Percentiles rank a stretch among this genome's conserved stretches.
Conservation (phyloP, 2,113 vertebrate genomes). For the Meleagris gallopavo region DNA sequence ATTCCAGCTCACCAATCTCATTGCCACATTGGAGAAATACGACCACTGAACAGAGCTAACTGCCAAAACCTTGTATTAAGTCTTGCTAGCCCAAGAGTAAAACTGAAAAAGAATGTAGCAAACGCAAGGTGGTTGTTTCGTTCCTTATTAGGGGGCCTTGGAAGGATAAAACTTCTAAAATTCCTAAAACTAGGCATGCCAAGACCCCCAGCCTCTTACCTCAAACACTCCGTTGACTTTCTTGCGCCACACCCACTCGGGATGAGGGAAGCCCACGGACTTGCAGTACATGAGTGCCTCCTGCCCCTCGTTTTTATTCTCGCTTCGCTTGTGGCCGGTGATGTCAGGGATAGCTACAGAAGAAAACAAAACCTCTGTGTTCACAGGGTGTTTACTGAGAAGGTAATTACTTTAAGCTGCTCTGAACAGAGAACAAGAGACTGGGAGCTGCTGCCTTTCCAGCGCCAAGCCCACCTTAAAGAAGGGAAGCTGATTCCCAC, state of each 20-base stretch:
- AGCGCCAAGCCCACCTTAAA: background rate
- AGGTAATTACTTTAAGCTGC: background rate
- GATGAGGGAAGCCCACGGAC: conserved; percentile 94
- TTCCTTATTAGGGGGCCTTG: background rate
- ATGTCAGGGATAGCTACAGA: conserved; percentile 88
- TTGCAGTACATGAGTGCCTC: conserved; percentile 93
- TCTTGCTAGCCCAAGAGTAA: background rate
- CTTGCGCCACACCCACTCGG: conserved; percentile 92
- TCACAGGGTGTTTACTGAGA: background rate
- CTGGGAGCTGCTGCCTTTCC: background rate
- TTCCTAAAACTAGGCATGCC: too few relatives aligned
- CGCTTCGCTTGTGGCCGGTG: conserved; percentile 93
- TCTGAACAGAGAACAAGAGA: background rate
- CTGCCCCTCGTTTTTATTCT: conserved; percentile 97
- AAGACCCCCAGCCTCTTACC: conserved; percentile 73
- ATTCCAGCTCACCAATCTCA: background rate
- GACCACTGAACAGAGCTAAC: background rate
- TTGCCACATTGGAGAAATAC: background rate
- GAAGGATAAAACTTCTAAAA: accelerated
- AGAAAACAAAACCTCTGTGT: background rate
- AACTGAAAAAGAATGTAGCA: background rate
- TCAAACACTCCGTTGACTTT: conserved; percentile 79
- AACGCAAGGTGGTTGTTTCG: background rate
- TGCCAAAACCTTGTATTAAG: background rate
- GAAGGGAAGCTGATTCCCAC: background rate